phyloP scores from a whole-genome alignment of 1,140 invertebrate species.

The Drosophila ogumai region DNA sequence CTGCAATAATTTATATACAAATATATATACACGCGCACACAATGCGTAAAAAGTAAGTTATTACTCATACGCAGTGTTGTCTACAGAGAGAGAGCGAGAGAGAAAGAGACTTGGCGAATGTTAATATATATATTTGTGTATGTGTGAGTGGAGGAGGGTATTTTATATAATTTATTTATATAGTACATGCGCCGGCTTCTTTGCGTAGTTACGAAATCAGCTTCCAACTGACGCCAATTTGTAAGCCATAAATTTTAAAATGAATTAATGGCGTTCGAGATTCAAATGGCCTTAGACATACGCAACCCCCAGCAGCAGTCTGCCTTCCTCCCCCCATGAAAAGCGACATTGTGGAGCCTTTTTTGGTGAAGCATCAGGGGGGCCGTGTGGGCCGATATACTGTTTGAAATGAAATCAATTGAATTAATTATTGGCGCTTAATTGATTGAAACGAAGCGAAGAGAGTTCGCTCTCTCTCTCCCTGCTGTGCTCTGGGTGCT shows the following conservation, averaged over 20 bases:
- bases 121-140: background rate
- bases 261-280: slow-evolving; percentile 77
- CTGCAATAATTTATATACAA: slow-evolving; percentile 46
- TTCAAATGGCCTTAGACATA: slow-evolving; percentile 70
- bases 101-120: background rate
- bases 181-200: background rate
- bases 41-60: slow-evolving; percentile 1
- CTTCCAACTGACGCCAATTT: slow-evolving; percentile 40
- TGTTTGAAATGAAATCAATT: slow-evolving; percentile 78
- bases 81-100: background rate
- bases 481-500: slow-evolving; percentile 1
- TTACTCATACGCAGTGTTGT: slow-evolving; percentile 19
- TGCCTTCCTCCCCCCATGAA: background rate
- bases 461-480: slow-evolving; percentile 16
- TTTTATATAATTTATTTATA: slow-evolving; percentile 18
- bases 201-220: slow-evolving; percentile 40
- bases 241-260: slow-evolving; percentile 78
- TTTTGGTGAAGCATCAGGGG: background rate
- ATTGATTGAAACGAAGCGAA: slow-evolving; percentile 79
- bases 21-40: background rate
- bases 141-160: background rate
- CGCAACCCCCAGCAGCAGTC: background rate
- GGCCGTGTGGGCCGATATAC: slow-evolving; percentile 18
- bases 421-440: slow-evolving; percentile 83
- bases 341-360: slow-evolving; percentile 25